Evolutionary conservation across 2,888 invertebrate genomes (phyloP), one percentile per base, ranked within the genome.

Genomic region (Scotopteryx bipunctaria): DNA sequence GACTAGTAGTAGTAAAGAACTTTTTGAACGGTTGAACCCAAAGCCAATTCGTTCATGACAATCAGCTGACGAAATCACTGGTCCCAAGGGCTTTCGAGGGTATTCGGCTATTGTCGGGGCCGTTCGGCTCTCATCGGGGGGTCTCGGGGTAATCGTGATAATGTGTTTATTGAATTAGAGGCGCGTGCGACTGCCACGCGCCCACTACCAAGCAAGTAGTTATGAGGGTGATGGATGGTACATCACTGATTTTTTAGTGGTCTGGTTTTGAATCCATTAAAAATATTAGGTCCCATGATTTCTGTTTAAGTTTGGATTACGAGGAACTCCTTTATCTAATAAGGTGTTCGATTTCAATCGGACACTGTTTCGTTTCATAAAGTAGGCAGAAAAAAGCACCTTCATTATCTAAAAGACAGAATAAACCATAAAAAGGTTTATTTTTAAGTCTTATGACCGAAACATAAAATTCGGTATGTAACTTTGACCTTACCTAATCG

Each of bases 131-230:
- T 46, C 73, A 65, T 69, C 70, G 72, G 77, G 78, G 71, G 80
- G 81, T 76, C 72, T 76, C 70, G 70, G 78, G 81, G 84, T 89
- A 90, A 90, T 90, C 90, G 88, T 72, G 86, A 86, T 90, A 90
- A 90, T 90, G 90, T 89, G 89, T 89, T 90, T 90, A 90, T 90
- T 89, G 82, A 90, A 88, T 90, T 90, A 89, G 76, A 65, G 83
- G 84, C 83, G 86, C 88, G 88, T 86, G 90, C 86, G 87, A 68
- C 80, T 75, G 76, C 70, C 81, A 79, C 78, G 79, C 76, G 76
- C 66, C 61, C 67, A 66, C 67, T 78, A 66, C 64, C 69, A 73
- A 75, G 75, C 75, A 77, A 73, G 67, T 77, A 67, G 76, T 76
- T 76, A 69, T 67, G 29, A 66, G 78, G 72, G 65, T 71, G 66